Percentiles rank a stretch among this genome's conserved stretches.
These are phyloP conservation scores for Scylla paramamosain DNA, from an alignment of 1,140 invertebrate species.

Conservation along the genomic window DNA sequence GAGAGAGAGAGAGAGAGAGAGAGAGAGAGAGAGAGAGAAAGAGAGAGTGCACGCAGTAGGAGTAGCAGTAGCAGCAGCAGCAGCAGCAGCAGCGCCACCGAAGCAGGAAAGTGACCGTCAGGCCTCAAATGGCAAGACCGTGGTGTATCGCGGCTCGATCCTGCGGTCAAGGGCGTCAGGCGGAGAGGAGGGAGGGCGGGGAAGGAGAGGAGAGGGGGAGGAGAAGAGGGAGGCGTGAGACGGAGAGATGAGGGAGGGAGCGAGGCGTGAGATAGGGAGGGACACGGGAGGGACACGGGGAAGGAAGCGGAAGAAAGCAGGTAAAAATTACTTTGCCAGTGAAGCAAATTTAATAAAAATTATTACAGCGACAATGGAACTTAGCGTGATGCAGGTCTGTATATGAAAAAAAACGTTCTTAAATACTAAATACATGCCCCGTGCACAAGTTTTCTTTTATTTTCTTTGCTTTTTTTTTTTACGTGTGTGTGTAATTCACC, in stretches of 20 bases:
- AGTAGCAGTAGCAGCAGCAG: neutral
- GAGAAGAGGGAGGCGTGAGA: neutral
- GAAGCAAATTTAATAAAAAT: neutral
- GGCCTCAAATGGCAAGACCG: neutral
- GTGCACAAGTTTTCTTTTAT: neutral
- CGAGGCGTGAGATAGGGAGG: neutral
- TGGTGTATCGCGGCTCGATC: conserved; percentile 7
- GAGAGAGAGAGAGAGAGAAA: conserved; percentile 12
- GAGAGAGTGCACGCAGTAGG: neutral
- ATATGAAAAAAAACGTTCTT: neutral
- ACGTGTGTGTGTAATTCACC: too few relatives aligned
- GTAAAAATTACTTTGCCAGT: neutral
- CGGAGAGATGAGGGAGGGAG: neutral
- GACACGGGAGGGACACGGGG: neutral
- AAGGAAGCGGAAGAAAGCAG: neutral
- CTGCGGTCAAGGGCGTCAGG: neutral
- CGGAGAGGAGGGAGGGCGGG: neutral
- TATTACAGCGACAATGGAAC: neutral
- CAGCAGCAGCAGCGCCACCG: neutral
- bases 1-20: conserved; percentile 20
- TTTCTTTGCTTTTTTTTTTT: too few relatives aligned
- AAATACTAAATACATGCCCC: too few relatives aligned
- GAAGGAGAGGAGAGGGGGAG: neutral
- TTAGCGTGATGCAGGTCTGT: neutral
- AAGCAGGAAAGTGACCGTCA: conserved; percentile 20